These are phyloP conservation scores for Chironex yamaguchii DNA, from an alignment of 30 jellyfish, hydroid and myxozoan species.

Conservation along the genomic window DNA sequence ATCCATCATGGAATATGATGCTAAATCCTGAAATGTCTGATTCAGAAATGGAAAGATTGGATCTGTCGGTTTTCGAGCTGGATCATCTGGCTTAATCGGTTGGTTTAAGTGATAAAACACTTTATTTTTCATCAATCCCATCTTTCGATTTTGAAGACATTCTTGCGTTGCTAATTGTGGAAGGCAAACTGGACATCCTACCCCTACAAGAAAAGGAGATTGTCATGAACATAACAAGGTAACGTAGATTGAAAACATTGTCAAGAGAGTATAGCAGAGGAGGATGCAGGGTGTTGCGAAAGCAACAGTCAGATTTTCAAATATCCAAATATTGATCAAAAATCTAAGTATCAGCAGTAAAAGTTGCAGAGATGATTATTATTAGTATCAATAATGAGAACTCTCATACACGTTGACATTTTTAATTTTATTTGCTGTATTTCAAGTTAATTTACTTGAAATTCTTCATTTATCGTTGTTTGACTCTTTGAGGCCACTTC, in stretches of 20 bases:
- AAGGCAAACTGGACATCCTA: constrained; percentile 46
- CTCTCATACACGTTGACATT: no score
- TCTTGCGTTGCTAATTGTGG: constrained; percentile 57
- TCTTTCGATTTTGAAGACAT: constrained; percentile 63
- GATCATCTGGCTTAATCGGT: constrained; percentile 56
- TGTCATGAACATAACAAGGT: background rate
- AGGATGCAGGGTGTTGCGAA: no score
- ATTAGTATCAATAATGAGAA: no score
- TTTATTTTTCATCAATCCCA: constrained; percentile 18
- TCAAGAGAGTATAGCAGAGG: no score
- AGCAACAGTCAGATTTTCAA: background rate
- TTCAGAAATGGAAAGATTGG: constrained; percentile 70
- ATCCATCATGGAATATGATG: constrained; percentile 77
- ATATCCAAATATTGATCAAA: background rate
- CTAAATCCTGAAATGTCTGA: constrained; percentile 56
- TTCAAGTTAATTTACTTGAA: no score
- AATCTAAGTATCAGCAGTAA: no score
- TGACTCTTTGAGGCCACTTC: no score
- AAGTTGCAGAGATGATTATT: no score
- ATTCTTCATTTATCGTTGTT: no score
- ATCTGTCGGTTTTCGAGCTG: constrained; percentile 35
- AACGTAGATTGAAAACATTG: no score
- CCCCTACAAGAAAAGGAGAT: constrained; percentile 21
- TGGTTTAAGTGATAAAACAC: constrained; percentile 59
- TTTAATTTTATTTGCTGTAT: no score